Percentiles rank a stretch among this genome's conserved stretches.
Evolutionary conservation across 2,888 invertebrate genomes (phyloP).

Genomic region (Phorcus lineatus): DNA sequence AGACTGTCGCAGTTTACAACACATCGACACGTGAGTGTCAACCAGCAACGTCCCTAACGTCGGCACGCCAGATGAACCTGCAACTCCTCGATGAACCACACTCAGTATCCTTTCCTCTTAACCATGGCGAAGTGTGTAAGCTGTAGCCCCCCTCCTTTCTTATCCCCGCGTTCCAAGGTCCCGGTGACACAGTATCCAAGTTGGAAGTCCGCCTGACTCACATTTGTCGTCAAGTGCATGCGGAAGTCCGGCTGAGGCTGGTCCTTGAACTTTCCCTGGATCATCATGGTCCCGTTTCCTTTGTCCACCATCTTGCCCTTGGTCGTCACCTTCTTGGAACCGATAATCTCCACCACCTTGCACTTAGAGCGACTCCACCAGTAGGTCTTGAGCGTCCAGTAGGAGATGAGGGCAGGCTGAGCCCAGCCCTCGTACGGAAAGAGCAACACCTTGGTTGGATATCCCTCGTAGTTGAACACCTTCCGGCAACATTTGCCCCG

Average conservation of each 20-base stretch:
- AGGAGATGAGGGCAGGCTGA: slow-evolving; percentile 88
- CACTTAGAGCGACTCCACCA: slow-evolving; percentile 91
- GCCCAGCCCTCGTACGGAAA: slow-evolving; percentile 94
- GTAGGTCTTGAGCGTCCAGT: slow-evolving; percentile 90
- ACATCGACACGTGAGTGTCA: too few species aligned
- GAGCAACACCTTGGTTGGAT: slow-evolving; percentile 88
- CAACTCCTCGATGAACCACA: neutral
- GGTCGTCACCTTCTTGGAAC: slow-evolving; percentile 85
- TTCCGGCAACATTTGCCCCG: slow-evolving; percentile 89
- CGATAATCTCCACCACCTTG: slow-evolving; percentile 89
- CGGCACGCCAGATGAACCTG: neutral
- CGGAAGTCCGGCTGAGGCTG: slow-evolving; percentile 64
- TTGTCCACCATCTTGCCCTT: slow-evolving; percentile 88
- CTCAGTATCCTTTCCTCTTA: slow-evolving; percentile 83
- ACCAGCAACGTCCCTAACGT: neutral
- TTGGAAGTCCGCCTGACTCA: slow-evolving; percentile 90
- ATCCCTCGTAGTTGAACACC: slow-evolving; percentile 87
- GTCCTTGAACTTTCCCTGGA: slow-evolving; percentile 85
- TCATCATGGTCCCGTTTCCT: slow-evolving; percentile 86
- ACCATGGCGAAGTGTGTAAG: slow-evolving; percentile 92
- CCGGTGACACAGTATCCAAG: slow-evolving; percentile 94
- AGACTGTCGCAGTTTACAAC: too few species aligned
- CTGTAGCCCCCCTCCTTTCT: slow-evolving; percentile 86
- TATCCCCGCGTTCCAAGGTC: slow-evolving; percentile 85
- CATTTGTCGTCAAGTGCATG: slow-evolving; percentile 88